Base-by-base conservation (phyloP, 2,888 invertebrate genomes). In the Tachina fera region DNA sequence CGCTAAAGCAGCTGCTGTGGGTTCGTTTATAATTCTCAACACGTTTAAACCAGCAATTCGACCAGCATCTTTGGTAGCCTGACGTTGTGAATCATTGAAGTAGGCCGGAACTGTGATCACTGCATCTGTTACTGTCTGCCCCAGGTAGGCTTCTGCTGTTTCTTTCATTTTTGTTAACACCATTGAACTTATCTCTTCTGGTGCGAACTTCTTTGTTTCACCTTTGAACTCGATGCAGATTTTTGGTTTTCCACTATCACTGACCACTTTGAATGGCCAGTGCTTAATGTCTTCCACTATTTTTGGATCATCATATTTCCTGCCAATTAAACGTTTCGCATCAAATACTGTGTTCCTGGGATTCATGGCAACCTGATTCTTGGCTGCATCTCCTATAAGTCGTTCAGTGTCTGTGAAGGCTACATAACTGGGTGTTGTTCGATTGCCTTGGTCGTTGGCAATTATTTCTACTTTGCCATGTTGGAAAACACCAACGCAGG, bases 61-160 rank as follows among this genome's bases (percentile, higher is more conserved):
- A 88, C 98, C 98, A 88, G 98, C 97, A 94, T 96, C 96, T 93
- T 98, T 98, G 96, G 98, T 98, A 91, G 97, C 97, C 93, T 97
- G 97, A 89, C 97, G 95, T 91, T 97, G 97, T 8, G 97, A 96
- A 92, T 97, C 97, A 90, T 97, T 97, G 93, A 97, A 97, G 93
- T 97, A 97, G 89, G 97, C 97, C 88, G 98, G 97, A 88, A 97
- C 97, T 85, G 97, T 97, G 90, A 97, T 95, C 19, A 97, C 97
- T 88, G 97, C 97, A 92, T 96, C 90, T 95, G 95, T 89, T 96
- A 97, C 22, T 95, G 95, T 95, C 92, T 96, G 95, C 86, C 98
- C 98, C 89, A 97, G 94, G 92, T 96, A 97, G 2, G 97, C 97
- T 93, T 97, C 97, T 67, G 97, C 97, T 81, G 96, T 97, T 93